Conservation (phyloP, 2,888 invertebrate species). For the Choreutis nemorana region DNA sequence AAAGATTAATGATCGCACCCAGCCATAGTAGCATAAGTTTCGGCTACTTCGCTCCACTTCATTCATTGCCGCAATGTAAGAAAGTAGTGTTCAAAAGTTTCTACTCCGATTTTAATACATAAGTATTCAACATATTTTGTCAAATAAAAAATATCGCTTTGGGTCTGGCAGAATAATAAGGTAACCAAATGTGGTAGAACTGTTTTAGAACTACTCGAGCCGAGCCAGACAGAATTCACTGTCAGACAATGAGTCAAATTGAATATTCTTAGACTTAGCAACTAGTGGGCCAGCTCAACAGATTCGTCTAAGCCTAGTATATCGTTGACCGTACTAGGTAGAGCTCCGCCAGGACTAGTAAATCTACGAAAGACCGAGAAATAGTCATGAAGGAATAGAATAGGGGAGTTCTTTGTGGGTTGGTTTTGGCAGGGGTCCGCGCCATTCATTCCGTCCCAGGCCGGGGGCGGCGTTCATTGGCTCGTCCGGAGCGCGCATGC, state of each 20-base stretch:
- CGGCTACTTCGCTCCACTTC: slow-evolving; percentile 2
- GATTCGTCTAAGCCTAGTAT: slow-evolving; percentile 51
- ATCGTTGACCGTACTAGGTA: slow-evolving; percentile 19
- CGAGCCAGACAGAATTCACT: background rate
- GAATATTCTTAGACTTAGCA: slow-evolving; percentile 43
- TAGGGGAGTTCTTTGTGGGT: too few relatives aligned
- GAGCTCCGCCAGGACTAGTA: too few relatives aligned
- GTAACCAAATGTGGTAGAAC: background rate
- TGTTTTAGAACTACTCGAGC: background rate
- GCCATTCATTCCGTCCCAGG: slow-evolving; percentile 48
- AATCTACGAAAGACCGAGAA: background rate
- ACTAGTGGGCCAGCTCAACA: slow-evolving; percentile 53
- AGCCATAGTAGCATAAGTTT: slow-evolving; percentile 5
- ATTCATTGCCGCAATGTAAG: slow-evolving; percentile 1
- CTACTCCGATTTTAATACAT: too few relatives aligned
- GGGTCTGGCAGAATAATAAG: background rate
- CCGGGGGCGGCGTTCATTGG: slow-evolving; percentile 59
- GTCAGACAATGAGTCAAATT: slow-evolving; percentile 22
- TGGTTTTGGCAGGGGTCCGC: slow-evolving; percentile 31
- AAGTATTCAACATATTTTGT: slow-evolving; percentile 1
- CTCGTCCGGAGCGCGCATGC: slow-evolving; percentile 56
- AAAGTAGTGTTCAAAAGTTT: slow-evolving; percentile 1
- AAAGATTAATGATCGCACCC: slow-evolving; percentile 9
- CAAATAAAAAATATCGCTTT: background rate
- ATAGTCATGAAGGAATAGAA: too few relatives aligned